Conservation (phyloP, 2,888 invertebrate genomes). For the Spodoptera exigua region DNA sequence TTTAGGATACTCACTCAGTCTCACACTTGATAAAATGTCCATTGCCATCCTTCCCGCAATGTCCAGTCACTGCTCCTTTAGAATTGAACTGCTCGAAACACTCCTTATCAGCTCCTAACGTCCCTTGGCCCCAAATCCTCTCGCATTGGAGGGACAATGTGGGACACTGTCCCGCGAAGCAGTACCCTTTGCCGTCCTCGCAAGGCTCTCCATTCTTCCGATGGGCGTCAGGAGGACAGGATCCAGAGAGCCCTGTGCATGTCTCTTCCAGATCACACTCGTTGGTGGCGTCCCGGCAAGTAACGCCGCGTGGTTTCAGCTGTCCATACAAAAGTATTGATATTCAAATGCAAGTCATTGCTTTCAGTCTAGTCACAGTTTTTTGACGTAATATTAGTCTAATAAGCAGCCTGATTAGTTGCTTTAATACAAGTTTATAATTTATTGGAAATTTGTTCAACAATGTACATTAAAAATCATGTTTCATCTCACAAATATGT, state of each 20-base stretch:
- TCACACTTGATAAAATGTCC: conserved; percentile 96
- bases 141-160: conserved; percentile 96
- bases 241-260: conserved; percentile 96
- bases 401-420: too few relatives aligned
- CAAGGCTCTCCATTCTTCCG: conserved; percentile 98
- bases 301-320: conserved; percentile 93
- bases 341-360: too few relatives aligned
- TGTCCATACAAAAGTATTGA: conserved; percentile 65
- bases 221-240: conserved; percentile 96
- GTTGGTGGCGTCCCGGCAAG: conserved; percentile 95
- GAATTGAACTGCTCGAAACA: conserved; percentile 99
- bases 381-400: too few relatives aligned
- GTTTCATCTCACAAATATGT: conserved; percentile 12
- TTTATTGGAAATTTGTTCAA: too few relatives aligned
- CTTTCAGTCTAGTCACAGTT: too few relatives aligned
- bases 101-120: conserved; percentile 94
- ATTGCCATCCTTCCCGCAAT: conserved; percentile 95
- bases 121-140: conserved; percentile 97
- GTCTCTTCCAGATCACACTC: conserved; percentile 99
- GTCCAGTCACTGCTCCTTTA: conserved; percentile 98
- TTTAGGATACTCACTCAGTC: conserved; percentile 91
- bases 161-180: conserved; percentile 97
- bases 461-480: background rate
- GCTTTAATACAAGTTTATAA: too few relatives aligned
- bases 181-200: conserved; percentile 92